Evolutionary conservation across 2,797 vertebrate species (phyloP).

Genomic region (Dromococcyx pavoninus): DNA sequence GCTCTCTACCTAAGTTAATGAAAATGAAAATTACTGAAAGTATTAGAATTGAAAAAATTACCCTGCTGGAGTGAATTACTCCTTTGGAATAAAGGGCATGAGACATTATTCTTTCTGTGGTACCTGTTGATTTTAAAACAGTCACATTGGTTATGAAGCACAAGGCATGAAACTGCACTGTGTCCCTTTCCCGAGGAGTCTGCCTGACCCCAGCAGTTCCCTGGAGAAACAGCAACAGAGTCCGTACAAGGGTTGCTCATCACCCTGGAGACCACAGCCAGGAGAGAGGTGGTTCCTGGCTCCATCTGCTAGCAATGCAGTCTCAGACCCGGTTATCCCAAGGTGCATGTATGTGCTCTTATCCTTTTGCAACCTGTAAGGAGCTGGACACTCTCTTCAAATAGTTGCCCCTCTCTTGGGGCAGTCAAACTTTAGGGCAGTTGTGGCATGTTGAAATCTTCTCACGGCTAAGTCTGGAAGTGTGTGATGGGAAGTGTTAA

Average conservation of each 20-base stretch:
- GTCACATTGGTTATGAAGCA: fast-evolving
- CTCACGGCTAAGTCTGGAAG: not conserved
- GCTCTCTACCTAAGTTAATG: not conserved
- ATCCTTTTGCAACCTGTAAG: not conserved
- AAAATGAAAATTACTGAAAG: not conserved
- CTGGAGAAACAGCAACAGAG: not conserved
- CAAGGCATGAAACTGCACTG: not conserved
- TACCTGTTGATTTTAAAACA: not conserved
- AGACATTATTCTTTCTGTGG: not conserved
- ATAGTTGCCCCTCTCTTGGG: not conserved
- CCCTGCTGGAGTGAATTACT: not conserved
- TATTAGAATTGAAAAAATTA: not conserved
- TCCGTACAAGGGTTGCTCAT: fast-evolving
- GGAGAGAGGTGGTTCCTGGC: not conserved
- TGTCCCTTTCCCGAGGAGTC: not conserved
- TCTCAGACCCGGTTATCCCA: not conserved
- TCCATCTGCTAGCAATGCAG: fast-evolving
- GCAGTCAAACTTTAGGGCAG: not conserved
- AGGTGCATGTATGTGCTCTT: not conserved
- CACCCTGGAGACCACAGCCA: not conserved
- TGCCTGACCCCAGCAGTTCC: not conserved
- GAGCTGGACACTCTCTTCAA: not conserved
- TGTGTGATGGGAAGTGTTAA: not conserved
- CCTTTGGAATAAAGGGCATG: not conserved
- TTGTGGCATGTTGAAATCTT: not conserved